A percentile compares a stretch with the other conserved stretches of the same genome.
Evolutionary conservation across 2,797 vertebrate species (phyloP).

Genomic region (Mycteria americana): DNA sequence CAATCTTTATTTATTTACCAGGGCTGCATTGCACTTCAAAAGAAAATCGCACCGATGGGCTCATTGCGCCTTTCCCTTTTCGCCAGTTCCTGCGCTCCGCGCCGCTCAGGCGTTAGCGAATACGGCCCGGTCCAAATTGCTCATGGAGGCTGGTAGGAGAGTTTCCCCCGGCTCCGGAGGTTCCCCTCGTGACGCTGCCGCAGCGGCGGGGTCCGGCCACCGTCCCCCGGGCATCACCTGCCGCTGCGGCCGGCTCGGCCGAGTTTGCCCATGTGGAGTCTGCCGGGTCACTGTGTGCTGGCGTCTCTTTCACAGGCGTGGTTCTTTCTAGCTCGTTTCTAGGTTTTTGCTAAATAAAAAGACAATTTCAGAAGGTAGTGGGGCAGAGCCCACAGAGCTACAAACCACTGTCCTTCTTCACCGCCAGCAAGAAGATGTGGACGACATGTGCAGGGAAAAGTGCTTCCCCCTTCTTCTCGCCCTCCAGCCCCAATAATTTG

Average conservation of each 20-base stretch:
- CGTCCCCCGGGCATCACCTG: not conserved
- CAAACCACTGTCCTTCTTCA: not conserved
- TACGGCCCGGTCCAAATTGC: rapidly evolving
- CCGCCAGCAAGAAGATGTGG: not conserved
- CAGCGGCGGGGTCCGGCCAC: rapidly evolving
- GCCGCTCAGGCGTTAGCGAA: rapidly evolving
- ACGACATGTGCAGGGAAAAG: rapidly evolving
- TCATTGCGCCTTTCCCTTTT: not conserved
- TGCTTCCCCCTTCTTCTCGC: not conserved
- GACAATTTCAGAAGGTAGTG: not conserved
- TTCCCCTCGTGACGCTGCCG: rapidly evolving
- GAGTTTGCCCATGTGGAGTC: rapidly evolving
- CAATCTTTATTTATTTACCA: constrained; percentile 53
- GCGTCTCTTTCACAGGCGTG: not conserved
- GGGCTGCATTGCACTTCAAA: constrained; percentile 10
- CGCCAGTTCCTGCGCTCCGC: rapidly evolving
- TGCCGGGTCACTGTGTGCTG: not conserved
- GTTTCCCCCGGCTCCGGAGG: rapidly evolving
- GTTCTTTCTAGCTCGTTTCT: not conserved
- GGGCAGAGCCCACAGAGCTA: not conserved
- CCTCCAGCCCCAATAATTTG: not conserved
- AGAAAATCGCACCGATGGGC: rapidly evolving
- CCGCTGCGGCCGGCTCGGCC: rapidly evolving
- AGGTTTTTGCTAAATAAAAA: not conserved
- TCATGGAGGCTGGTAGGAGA: rapidly evolving